Percentiles rank a stretch among this genome's conserved stretches.
These are phyloP conservation scores for Sarcoramphus papa DNA, from an alignment of 2,797 vertebrate genomes.

Conservation along the genomic window DNA sequence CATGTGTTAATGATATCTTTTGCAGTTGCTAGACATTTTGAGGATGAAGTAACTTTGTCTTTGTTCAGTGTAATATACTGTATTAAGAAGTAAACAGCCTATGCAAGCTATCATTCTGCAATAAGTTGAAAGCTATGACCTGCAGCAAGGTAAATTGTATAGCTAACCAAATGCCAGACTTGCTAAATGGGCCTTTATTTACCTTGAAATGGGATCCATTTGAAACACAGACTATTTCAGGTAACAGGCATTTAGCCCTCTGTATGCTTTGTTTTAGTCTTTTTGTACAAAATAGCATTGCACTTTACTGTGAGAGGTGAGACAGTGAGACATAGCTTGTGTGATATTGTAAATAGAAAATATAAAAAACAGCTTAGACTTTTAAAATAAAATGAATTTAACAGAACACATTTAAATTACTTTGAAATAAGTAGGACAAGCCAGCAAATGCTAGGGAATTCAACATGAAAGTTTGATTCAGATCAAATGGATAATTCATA, in stretches of 20 bases:
- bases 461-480: slow-evolving; percentile 22
- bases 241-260: neutral
- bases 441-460: neutral
- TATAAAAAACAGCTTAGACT: neutral
- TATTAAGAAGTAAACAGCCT: slow-evolving; percentile 7
- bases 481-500: slow-evolving; percentile 15
- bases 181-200: slow-evolving; percentile 52
- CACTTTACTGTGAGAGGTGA: neutral
- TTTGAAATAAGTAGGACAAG: slow-evolving; percentile 13
- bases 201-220: slow-evolving; percentile 28
- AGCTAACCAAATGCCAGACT: neutral
- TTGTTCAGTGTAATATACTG: neutral
- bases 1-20: neutral
- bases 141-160: slow-evolving; percentile 25
- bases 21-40: neutral
- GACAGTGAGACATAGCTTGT: neutral
- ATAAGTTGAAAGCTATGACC: slow-evolving; percentile 23
- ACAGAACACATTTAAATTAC: neutral
- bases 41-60: slow-evolving; percentile 13
- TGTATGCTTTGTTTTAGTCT: neutral
- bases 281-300: neutral
- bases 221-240: neutral
- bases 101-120: neutral
- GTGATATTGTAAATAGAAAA: neutral
- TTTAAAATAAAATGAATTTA: neutral